Conservation (phyloP, 2,888 invertebrate genomes). For the Pasiphila rectangulata region DNA sequence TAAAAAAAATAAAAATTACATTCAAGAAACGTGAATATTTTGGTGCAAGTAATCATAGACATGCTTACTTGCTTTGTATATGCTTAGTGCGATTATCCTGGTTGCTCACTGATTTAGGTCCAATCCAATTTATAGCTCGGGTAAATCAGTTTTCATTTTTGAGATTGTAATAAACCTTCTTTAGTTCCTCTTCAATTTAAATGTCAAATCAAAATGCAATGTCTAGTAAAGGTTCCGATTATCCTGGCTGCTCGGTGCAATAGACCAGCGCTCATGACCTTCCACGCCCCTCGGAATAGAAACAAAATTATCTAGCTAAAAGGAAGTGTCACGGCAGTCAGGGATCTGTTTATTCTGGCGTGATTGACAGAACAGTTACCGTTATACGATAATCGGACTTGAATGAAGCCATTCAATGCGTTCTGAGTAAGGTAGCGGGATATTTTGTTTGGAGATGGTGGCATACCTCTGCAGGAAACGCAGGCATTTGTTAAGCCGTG, state of each 20-base stretch:
- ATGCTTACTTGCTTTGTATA: no score
- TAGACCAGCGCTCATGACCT: conserved; percentile 12
- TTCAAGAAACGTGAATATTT: no score
- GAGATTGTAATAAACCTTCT: not conserved
- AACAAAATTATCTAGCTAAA: not conserved
- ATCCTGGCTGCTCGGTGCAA: conserved; percentile 1
- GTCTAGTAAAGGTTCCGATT: conserved; percentile 1
- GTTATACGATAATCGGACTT: conserved; percentile 66
- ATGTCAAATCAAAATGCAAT: conserved; percentile 10
- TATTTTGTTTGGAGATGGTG: conserved; percentile 54
- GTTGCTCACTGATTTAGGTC: no score
- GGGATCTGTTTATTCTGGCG: conserved; percentile 38
- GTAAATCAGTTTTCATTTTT: no score
- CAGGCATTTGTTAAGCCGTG: no score
- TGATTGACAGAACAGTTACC: conserved; percentile 67
- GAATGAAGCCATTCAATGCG: conserved; percentile 68
- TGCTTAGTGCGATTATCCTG: no score
- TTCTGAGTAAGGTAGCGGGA: conserved; percentile 64
- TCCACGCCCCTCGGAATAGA: not conserved
- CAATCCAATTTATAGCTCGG: no score
- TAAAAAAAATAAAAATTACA: no score
- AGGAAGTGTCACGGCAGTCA: not conserved
- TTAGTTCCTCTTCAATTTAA: not conserved
- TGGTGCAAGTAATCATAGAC: no score
- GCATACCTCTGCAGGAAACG: conserved; percentile 18